These are phyloP conservation scores for Odiellus spinosus DNA, from an alignment of 2,888 invertebrate genomes.

Conservation along the genomic window DNA sequence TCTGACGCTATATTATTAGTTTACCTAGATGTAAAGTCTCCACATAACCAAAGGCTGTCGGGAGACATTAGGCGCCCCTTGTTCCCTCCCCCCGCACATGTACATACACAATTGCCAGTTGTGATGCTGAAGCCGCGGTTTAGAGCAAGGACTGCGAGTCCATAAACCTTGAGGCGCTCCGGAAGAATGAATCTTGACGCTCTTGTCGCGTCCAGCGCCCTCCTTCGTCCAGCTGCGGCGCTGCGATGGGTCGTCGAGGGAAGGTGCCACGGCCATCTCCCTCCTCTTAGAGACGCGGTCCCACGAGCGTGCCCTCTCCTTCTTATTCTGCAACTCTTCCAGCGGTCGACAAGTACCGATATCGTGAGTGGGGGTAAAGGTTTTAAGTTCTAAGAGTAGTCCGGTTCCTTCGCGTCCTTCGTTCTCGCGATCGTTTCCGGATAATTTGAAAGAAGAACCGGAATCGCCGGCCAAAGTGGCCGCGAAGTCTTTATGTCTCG, in stretches of 20 bases:
- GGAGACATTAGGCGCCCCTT: constrained; percentile 56
- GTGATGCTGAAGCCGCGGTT: constrained; percentile 12
- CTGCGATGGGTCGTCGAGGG: constrained; percentile 9
- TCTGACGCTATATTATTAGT: no score
- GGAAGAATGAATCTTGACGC: constrained; percentile 6
- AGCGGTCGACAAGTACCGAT: constrained; percentile 5
- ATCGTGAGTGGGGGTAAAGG: constrained; percentile 9
- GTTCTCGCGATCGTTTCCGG: constrained; percentile 1
- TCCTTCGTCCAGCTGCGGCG: constrained; percentile 8
- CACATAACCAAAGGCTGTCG: constrained; percentile 61
- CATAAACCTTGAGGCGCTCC: constrained; percentile 12
- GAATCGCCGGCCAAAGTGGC: constrained; percentile 14
- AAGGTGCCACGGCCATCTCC: constrained; percentile 10
- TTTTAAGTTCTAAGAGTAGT: constrained; percentile 11
- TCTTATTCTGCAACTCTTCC: constrained; percentile 7
- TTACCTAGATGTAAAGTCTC: constrained; percentile 41
- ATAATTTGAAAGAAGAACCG: neutral
- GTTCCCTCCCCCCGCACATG: constrained; percentile 61
- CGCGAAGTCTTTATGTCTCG: constrained; percentile 18
- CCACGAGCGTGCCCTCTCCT: constrained; percentile 15
- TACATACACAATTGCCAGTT: constrained; percentile 41
- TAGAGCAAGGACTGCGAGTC: constrained; percentile 14
- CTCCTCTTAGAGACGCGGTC: constrained; percentile 16
- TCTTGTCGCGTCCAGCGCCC: neutral
- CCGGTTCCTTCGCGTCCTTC: constrained; percentile 6